These are phyloP conservation scores for Stenurella melanura DNA, from an alignment of 2,888 invertebrate genomes.

Conservation along the genomic window DNA sequence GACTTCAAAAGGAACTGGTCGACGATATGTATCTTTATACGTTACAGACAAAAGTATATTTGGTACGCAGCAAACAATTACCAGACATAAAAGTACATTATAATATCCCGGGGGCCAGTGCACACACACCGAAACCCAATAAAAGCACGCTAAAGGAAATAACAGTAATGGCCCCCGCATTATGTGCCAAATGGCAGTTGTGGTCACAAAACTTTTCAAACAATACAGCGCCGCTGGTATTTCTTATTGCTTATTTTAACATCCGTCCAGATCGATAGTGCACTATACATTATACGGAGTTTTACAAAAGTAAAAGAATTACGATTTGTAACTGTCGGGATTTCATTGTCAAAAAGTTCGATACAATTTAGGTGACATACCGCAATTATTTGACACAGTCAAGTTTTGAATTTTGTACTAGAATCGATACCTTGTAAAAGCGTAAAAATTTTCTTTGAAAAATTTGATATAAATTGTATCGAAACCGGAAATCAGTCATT, in stretches of 20 bases:
- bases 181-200: conserved; percentile 31
- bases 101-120: conserved; percentile 27
- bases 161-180: conserved; percentile 33
- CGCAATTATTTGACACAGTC: too few species aligned
- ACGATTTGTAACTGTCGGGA: too few species aligned
- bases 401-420: too few species aligned
- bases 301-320: too few species aligned
- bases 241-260: conserved; percentile 24
- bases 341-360: too few species aligned
- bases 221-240: conserved; percentile 17
- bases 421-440: too few species aligned
- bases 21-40: conserved; percentile 34
- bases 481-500: too few species aligned
- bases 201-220: conserved; percentile 31
- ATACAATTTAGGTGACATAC: too few species aligned
- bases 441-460: too few species aligned
- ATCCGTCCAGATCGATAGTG: background rate
- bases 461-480: too few species aligned
- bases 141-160: conserved; percentile 40
- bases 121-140: conserved; percentile 30
- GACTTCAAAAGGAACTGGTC: conserved; percentile 46
- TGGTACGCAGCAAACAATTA: conserved; percentile 25
- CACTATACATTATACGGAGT: background rate
- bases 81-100: conserved; percentile 41
- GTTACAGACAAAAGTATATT: conserved; percentile 19